These are phyloP conservation scores for Oxygymnocypris stewartii DNA, from an alignment of 2,113 vertebrate genomes.

Conservation along the genomic window DNA sequence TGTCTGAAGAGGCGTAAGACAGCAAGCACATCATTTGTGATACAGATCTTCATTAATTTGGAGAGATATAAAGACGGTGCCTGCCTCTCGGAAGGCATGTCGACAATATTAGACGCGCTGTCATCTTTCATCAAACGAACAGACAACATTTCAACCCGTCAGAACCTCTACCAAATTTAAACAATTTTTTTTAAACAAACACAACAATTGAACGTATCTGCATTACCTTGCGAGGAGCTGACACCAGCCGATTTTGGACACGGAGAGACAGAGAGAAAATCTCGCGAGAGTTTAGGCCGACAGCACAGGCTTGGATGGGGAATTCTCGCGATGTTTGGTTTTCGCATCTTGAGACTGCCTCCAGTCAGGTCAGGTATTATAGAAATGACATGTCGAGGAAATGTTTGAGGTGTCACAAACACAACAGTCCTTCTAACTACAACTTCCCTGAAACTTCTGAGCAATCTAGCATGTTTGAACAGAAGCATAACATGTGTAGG, in stretches of 20 bases:
- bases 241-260: slow-evolving; percentile 50
- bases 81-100: slow-evolving; percentile 28
- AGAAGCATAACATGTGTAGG: background rate
- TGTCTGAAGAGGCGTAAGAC: slow-evolving; percentile 9
- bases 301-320: background rate
- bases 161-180: background rate
- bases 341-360: slow-evolving; percentile 25
- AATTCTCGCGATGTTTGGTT: slow-evolving; percentile 35
- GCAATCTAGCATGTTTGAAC: background rate
- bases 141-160: background rate
- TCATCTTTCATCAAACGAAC: background rate
- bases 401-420: background rate
- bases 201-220: background rate
- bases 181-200: background rate
- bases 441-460: background rate
- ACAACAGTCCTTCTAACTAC: background rate
- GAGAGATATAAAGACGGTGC: slow-evolving; percentile 42
- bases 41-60: slow-evolving; percentile 43
- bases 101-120: background rate
- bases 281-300: slow-evolving; percentile 40
- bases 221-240: slow-evolving; percentile 56
- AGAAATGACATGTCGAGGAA: background rate
- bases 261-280: slow-evolving; percentile 51
- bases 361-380: background rate
- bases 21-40: slow-evolving; percentile 1